Base-by-base conservation (phyloP, 2,113 vertebrate species). In the Ceyx cyanopectus region DNA sequence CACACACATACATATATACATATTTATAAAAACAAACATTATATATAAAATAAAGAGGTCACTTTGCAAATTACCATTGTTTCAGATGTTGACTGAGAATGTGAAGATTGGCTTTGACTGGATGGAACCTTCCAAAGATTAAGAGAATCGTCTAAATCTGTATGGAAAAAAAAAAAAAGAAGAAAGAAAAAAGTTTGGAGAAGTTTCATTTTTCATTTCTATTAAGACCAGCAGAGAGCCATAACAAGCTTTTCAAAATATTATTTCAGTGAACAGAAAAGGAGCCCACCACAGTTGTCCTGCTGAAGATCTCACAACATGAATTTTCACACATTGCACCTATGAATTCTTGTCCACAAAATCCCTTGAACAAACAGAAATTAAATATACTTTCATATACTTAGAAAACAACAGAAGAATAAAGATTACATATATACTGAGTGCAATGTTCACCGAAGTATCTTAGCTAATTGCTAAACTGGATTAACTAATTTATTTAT, bases 11-110 rank as follows among this genome's bases (percentile, higher is more conserved):
- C 18, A 30, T 26, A 53, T 29, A 27, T 29, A 27, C 29, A 53
- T 26, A 27, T 27, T 54, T 12, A 54, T 54, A 54, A 29, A 54
- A 54, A 80, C 10, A 85, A 85, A 67, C 6, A 67, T 37, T 7
- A 15, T n/a, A 58, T 30, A 85, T 67, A 30, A 81, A 63, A 81
- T n/a, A 1, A 50, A 73, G 9, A 48, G 12, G 23, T 13, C 61
- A 53, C 30, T 89, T 50, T 53, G 26, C 14, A 81, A 94, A 96
- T 98, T 94, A 99, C 99, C 98, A 97, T 92, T 57, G 99, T 99
- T 96, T 99, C 99, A 78, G 98, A 98, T n/a, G 99, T 99, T 73
- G 98, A 99, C 14, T 98, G 98, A 66, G 99, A 99, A 92, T 97
- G 97, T 65, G 98, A 98, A 67, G 97, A 97, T 68, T 77, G 97